These are phyloP conservation scores for Drosophila kuntzei DNA, from an alignment of 2,888 invertebrate species.

Conservation along the genomic window DNA sequence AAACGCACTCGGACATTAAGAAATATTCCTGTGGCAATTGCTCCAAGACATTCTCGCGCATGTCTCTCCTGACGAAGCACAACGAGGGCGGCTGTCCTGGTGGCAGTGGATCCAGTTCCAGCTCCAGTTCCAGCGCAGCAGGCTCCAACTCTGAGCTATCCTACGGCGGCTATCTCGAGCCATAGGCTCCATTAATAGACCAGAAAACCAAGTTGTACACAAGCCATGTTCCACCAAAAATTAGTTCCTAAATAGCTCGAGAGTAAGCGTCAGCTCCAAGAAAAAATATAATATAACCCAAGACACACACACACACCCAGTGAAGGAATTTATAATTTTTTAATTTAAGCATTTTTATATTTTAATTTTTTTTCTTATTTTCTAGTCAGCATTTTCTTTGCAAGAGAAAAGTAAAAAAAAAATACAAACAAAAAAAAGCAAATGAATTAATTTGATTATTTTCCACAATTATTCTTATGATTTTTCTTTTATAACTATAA, in stretches of 20 bases:
- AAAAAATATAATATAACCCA: constrained; percentile 17
- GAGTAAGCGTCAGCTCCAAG: constrained; percentile 59
- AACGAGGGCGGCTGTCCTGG: constrained; percentile 94
- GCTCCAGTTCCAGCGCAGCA: constrained; percentile 40
- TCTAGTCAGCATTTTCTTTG: constrained; percentile 82
- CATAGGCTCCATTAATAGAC: constrained; percentile 53
- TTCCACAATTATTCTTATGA: constrained; percentile 11
- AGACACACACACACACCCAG: constrained; percentile 45
- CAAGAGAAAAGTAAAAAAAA: constrained; percentile 64
- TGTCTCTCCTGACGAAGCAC: constrained; percentile 98
- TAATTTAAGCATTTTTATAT: constrained; percentile 27
- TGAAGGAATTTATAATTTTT: constrained; percentile 38
- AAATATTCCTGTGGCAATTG: constrained; percentile 97
- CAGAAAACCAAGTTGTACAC: constrained; percentile 39
- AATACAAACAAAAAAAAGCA: constrained; percentile 21
- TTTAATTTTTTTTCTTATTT: constrained; percentile 57
- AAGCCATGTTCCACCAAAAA: constrained; percentile 85
- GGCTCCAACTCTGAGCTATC: constrained; percentile 61
- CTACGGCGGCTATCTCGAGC: constrained; percentile 75
- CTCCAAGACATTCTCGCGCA: constrained; percentile 97
- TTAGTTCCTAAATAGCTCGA: constrained; percentile 85
- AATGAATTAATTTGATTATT: constrained; percentile 8
- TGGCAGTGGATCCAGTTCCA: constrained; percentile 45
- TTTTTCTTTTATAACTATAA: neutral
- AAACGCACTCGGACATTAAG: constrained; percentile 99